phyloP scores from a whole-genome alignment of 1,140 invertebrate species.

The Formica exsecta region DNA sequence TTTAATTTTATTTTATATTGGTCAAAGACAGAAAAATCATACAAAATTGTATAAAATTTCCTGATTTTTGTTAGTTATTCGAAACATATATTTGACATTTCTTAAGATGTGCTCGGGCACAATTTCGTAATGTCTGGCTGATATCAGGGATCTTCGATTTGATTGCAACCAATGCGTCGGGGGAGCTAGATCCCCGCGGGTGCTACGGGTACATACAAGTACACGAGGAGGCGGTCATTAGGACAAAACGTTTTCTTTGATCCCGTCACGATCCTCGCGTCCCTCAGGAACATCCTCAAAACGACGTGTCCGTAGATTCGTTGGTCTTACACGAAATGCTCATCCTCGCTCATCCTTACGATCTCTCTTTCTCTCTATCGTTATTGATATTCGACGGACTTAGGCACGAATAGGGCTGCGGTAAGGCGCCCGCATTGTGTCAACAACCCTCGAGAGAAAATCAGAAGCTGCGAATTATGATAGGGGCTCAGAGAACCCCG shows the following conservation, averaged over 20 bases:
- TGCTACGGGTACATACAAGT: constrained; percentile 45
- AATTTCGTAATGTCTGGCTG: constrained; percentile 49
- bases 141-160: constrained; percentile 65
- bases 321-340: constrained; percentile 61
- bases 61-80: neutral
- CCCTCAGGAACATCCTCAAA: constrained; percentile 66
- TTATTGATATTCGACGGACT: constrained; percentile 80
- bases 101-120: constrained; percentile 1
- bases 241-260: constrained; percentile 79
- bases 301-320: constrained; percentile 62
- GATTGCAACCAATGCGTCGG: constrained; percentile 43
- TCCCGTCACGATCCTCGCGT: constrained; percentile 78
- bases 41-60: neutral
- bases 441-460: constrained; percentile 82
- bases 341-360: constrained; percentile 57
- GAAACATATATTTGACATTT: neutral
- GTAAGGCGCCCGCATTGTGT: constrained; percentile 83
- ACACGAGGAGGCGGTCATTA: constrained; percentile 72
- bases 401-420: constrained; percentile 81
- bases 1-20: neutral
- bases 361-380: constrained; percentile 72
- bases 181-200: constrained; percentile 63
- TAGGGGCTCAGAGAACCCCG: constrained; percentile 79
- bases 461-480: constrained; percentile 83
- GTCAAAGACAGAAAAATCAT: neutral